Percentiles rank a stretch among this genome's conserved stretches.
Conservation (phyloP, 2,797 vertebrate species). For the Cheirogaleus major region DNA sequence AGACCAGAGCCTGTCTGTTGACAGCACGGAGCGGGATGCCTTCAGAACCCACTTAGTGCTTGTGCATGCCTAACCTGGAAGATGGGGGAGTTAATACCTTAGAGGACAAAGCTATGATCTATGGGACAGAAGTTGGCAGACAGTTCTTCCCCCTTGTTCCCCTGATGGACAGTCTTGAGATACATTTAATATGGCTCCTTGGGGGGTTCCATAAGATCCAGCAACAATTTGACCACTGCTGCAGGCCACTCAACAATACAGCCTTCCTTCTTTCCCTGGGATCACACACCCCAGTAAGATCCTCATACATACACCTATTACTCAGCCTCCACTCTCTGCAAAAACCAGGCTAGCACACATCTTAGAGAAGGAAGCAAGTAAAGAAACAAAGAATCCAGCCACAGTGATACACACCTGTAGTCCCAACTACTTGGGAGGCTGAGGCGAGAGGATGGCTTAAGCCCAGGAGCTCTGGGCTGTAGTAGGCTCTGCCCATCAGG, state of each 20-base stretch:
- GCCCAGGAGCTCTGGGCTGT: too few relatives aligned
- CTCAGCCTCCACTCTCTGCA: neutral
- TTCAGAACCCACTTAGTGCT: neutral
- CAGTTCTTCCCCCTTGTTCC: neutral
- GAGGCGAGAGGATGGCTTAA: too few relatives aligned
- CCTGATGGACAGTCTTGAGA: neutral
- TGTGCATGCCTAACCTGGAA: neutral
- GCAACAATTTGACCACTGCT: neutral
- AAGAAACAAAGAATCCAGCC: neutral
- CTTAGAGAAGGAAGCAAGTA: neutral
- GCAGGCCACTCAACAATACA: neutral
- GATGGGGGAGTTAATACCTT: neutral
- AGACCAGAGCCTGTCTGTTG: neutral
- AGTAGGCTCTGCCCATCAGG: too few relatives aligned
- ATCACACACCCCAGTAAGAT: neutral
- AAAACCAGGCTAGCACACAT: neutral
- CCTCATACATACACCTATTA: neutral
- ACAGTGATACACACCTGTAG: too few relatives aligned
- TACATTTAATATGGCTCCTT: neutral
- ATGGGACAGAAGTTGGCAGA: neutral
- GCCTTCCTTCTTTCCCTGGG: neutral
- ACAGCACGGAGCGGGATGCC: neutral
- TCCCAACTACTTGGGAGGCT: too few relatives aligned
- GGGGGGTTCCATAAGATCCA: neutral
- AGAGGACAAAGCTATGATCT: neutral